Evolutionary conservation across 2,888 invertebrate genomes (phyloP).

Genomic region (Eristalinus aeneus): DNA sequence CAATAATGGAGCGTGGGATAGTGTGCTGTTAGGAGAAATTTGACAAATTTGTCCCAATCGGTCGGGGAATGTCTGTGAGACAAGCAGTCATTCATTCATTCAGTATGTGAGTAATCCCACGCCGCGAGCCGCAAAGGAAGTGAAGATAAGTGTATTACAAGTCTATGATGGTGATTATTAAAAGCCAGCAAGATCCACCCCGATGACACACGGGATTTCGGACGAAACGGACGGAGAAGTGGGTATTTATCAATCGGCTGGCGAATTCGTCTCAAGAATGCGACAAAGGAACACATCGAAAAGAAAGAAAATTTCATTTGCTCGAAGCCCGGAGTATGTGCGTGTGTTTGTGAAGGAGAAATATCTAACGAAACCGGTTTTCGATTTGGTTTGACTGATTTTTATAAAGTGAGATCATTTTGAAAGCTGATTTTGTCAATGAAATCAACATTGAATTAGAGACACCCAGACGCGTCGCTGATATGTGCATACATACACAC

Average conservation of each 20-base stretch:
- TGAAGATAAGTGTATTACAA: slow-evolving; percentile 50
- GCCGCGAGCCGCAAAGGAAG: slow-evolving; percentile 62
- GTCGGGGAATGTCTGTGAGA: not conserved
- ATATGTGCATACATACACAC: not conserved
- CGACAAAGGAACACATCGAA: not conserved
- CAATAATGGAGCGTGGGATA: slow-evolving; percentile 44
- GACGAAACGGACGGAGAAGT: slow-evolving; percentile 10
- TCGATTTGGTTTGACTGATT: slow-evolving; percentile 82
- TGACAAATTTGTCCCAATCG: not conserved
- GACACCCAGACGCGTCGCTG: not conserved
- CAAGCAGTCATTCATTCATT: not conserved
- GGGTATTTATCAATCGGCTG: slow-evolving; percentile 53
- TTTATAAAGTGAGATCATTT: slow-evolving; percentile 81
- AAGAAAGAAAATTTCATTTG: not conserved
- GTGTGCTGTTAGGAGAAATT: slow-evolving; percentile 13
- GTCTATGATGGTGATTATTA: slow-evolving; percentile 31
- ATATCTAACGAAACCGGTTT: slow-evolving; percentile 81
- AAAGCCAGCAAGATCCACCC: slow-evolving; percentile 30
- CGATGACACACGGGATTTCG: slow-evolving; percentile 10
- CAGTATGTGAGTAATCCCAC: not conserved
- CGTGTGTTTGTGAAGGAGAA: slow-evolving; percentile 13
- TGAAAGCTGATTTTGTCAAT: slow-evolving; percentile 82
- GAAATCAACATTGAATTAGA: slow-evolving; percentile 76
- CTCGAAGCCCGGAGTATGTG: too few relatives aligned
- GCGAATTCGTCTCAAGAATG: not conserved